Base-by-base conservation (phyloP, 2,113 vertebrate genomes). In the Copsychus sechellarum region DNA sequence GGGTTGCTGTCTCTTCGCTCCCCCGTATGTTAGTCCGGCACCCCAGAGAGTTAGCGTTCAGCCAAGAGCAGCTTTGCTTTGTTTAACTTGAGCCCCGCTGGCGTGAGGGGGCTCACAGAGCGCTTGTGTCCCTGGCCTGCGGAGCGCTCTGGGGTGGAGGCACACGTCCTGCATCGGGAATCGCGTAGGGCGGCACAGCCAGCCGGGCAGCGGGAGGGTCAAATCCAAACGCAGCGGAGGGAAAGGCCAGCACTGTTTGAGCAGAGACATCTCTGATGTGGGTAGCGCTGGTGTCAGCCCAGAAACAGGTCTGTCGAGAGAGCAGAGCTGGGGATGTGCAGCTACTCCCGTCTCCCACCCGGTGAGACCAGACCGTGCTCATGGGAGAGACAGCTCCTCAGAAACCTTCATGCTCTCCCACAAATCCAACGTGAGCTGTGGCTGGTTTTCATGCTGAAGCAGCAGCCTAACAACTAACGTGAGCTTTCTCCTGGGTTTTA, bases 221-320 rank as follows among this genome's bases (percentile, higher is more conserved):
- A 72, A 62, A 65, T 43, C 11, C 16, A 40, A 33, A 50, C 0
- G 0, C 29, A 34, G 22, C 2, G 19, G 4, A 38, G 13, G 9
- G 6, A 79, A 84, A 67, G 36, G 47, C 8, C 19, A 53, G 28
- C 15, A 2, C 12, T 48, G 13, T 34, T 73, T 1, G 0, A 79
- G 20, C 4, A 21, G 50, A 51, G 26, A 67, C 4, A 3, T 48
- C 16, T 78, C 47, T 85, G 70, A 47, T 17, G 6, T 36, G 31
- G 21, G 21, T 67, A 8, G 17, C 2, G 2, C 7, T 33, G 6
- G 4, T 64, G 17, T 71, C 22, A 74, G 56, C 19, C 54, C 56
- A 51, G 80, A 56, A 88, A 34, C 7, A 42, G 8, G 15, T 48
- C 31, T n/a, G n/a, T 13, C 2, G 5, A 15, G 56, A 78, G 47